These are phyloP conservation scores for Aethes cnicana DNA, from an alignment of 2,888 invertebrate species.

Conservation along the genomic window DNA sequence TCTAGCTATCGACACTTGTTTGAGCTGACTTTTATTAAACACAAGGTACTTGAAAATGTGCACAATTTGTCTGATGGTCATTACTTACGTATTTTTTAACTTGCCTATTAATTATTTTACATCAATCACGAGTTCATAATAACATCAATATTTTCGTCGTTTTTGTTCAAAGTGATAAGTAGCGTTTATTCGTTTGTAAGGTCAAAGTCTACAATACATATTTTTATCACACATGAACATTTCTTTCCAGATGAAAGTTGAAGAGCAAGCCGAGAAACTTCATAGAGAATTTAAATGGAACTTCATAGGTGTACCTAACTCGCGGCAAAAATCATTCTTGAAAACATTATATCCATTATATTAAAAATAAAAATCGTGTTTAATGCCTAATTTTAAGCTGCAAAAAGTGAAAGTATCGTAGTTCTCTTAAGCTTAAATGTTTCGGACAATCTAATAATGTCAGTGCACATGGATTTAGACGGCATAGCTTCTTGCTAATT, in stretches of 20 bases:
- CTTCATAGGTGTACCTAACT: conserved; percentile 77
- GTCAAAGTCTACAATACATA: no score
- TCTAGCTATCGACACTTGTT: no score
- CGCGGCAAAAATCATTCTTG: conserved; percentile 72
- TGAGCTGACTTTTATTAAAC: no score
- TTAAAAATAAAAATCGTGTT: conserved; percentile 70
- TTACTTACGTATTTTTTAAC: no score
- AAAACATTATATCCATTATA: conserved; percentile 73
- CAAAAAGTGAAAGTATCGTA: conserved; percentile 72
- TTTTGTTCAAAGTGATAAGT: no score
- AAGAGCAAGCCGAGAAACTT: conserved; percentile 65
- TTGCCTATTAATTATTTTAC: no score
- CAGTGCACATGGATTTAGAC: conserved; percentile 77
- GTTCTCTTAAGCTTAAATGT: conserved; percentile 75
- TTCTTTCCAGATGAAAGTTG: conserved; percentile 79
- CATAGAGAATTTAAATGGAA: conserved; percentile 78
- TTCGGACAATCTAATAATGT: conserved; percentile 74
- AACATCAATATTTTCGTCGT: no score
- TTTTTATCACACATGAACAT: conserved; percentile 15
- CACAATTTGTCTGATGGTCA: no score
- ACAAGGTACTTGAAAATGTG: no score
- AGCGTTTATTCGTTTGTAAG: no score
- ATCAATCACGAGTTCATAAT: no score
- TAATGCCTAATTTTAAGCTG: conserved; percentile 76
- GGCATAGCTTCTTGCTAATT: conserved; percentile 71